phyloP scores from a whole-genome alignment of 1,140 invertebrate genomes.

The Plutomurus gul region DNA sequence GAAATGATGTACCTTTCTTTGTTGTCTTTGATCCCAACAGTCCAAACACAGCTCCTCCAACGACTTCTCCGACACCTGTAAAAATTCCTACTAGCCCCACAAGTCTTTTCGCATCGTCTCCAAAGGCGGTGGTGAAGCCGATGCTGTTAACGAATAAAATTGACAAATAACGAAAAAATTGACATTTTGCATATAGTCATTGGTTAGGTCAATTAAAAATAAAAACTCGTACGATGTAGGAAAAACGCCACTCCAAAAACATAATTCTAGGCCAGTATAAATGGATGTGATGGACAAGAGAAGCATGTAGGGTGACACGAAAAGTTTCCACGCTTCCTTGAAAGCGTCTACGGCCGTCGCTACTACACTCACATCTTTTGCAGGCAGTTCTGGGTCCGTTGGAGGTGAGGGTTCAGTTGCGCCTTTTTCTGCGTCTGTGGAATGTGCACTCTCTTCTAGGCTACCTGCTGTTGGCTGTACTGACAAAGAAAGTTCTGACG shows the following conservation, averaged over 20 bases:
- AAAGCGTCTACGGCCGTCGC: conserved; percentile 24
- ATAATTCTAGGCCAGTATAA: conserved; percentile 88
- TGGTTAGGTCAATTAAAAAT: conserved; percentile 4
- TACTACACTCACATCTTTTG: not conserved
- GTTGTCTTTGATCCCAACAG: conserved; percentile 82
- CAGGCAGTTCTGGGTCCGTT: not conserved
- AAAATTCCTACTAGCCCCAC: conserved; percentile 91
- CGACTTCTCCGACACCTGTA: conserved; percentile 89
- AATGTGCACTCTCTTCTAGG: not conserved
- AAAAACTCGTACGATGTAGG: conserved; percentile 45
- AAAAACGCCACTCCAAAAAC: conserved; percentile 94
- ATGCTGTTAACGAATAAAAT: conserved; percentile 72
- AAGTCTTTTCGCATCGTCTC: conserved; percentile 76
- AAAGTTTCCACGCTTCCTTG: conserved; percentile 71
- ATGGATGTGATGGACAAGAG: conserved; percentile 82
- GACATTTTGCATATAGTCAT: not conserved
- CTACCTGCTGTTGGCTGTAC: not conserved
- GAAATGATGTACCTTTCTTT: conserved; percentile 42
- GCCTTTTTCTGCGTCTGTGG: not conserved
- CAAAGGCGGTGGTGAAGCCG: conserved; percentile 78
- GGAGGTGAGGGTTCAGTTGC: not conserved
- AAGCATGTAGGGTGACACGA: conserved; percentile 85
- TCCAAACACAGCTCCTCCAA: conserved; percentile 84
- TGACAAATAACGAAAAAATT: no score
- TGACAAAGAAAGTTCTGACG: not conserved